Evolutionary conservation across 2,797 vertebrate species (phyloP).

Genomic region (Oophaga sylvatica): DNA sequence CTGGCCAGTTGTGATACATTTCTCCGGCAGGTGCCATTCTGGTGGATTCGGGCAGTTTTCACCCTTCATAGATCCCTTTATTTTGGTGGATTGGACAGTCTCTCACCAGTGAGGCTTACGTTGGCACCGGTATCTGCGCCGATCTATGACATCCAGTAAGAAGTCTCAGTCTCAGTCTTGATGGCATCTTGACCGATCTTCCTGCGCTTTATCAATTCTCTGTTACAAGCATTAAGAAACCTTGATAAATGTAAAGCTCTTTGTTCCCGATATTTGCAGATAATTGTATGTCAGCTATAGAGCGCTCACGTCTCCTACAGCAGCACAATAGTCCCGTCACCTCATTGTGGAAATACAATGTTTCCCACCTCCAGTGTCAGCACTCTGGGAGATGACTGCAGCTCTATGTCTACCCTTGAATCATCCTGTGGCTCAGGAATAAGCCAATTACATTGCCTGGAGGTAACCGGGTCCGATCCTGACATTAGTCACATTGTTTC

Average conservation of each 20-base stretch:
- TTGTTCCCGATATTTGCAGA: neutral
- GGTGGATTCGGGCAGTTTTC: too few relatives aligned
- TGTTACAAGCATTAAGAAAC: neutral
- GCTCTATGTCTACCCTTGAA: neutral
- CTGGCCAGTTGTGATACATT: too few relatives aligned
- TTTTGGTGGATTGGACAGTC: too few relatives aligned
- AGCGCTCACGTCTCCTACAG: neutral
- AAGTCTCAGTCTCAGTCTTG: neutral
- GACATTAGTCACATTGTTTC: constrained; percentile 19
- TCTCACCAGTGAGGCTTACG: too few relatives aligned
- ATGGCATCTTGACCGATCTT: neutral
- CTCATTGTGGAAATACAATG: neutral
- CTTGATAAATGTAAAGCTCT: neutral
- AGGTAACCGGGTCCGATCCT: neutral
- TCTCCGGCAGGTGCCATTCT: too few relatives aligned
- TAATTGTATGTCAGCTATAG: neutral
- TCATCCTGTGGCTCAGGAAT: neutral
- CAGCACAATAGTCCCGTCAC: neutral
- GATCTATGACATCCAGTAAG: neutral
- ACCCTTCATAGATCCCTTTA: too few relatives aligned
- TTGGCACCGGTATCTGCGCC: neutral
- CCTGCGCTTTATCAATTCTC: neutral
- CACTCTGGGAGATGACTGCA: neutral
- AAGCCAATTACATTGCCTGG: constrained; percentile 1
- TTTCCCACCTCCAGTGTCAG: neutral